phyloP scores from a whole-genome alignment of 2,113 vertebrate species.

The Cavia aperea region DNA sequence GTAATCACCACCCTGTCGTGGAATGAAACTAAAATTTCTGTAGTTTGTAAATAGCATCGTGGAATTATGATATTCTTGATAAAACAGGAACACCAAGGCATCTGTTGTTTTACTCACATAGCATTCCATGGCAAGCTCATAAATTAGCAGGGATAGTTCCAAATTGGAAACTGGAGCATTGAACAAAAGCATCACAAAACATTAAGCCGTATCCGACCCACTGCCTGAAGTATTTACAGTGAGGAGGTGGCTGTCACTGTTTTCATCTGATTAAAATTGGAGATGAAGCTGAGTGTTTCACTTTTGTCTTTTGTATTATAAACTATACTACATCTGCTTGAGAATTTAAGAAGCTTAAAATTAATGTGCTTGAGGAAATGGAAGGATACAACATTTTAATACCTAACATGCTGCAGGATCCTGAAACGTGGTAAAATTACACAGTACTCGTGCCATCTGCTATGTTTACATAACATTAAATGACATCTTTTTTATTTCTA shows the following conservation, averaged over 20 bases:
- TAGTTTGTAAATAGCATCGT: not conserved
- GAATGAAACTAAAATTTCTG: not conserved
- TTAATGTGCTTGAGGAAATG: conserved; percentile 35
- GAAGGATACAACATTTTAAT: conserved; percentile 35
- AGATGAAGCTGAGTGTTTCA: not conserved
- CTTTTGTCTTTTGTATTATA: conserved; percentile 38
- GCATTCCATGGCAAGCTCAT: not conserved
- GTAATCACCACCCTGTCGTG: not conserved
- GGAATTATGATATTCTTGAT: not conserved
- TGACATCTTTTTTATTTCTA: not conserved
- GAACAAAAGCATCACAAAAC: conserved; percentile 30
- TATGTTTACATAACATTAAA: conserved; percentile 39
- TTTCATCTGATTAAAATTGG: conserved; percentile 30
- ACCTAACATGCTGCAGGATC: not conserved
- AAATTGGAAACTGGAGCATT: not conserved
- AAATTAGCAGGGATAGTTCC: conserved; percentile 20
- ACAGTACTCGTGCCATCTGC: conserved; percentile 43
- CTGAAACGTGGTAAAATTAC: conserved; percentile 44
- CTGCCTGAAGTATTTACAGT: not conserved
- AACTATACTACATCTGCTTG: not conserved
- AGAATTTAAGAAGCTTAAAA: conserved; percentile 48
- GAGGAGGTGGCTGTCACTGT: not conserved
- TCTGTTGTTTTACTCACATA: not conserved
- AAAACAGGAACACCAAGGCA: not conserved
- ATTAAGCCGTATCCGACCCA: not conserved